A percentile compares a stretch with the other conserved stretches of the same genome.
Evolutionary conservation across 2,888 invertebrate species (phyloP).

Genomic region (Horisme vitalbata): DNA sequence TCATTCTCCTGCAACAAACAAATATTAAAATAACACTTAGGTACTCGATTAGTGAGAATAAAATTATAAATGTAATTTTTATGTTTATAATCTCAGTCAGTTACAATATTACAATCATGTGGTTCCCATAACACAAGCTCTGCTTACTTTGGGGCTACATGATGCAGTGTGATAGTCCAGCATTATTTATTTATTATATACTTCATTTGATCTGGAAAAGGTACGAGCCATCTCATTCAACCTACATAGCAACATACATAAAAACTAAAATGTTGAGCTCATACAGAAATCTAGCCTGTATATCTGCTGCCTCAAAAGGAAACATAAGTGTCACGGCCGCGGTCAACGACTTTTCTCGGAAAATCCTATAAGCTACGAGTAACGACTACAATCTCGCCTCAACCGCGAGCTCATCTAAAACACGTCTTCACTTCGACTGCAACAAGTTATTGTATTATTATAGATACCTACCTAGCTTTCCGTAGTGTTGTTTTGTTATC

Average conservation of each 20-base stretch:
- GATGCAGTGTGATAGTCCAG: too few species aligned
- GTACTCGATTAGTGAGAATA: too few species aligned
- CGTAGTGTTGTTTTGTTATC: slow-evolving; percentile 23
- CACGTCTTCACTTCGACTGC: slow-evolving; percentile 14
- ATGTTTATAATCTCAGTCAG: too few species aligned
- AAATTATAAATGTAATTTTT: too few species aligned
- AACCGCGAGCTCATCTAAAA: slow-evolving; percentile 34
- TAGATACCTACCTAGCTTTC: too few species aligned
- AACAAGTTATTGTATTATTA: slow-evolving; percentile 22
- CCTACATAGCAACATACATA: background rate
- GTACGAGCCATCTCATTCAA: background rate
- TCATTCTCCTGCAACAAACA: slow-evolving; percentile 87
- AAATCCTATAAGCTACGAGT: slow-evolving; percentile 23
- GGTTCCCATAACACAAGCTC: too few species aligned
- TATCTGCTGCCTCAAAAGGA: slow-evolving; percentile 36
- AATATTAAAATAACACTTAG: too few species aligned
- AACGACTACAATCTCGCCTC: slow-evolving; percentile 23
- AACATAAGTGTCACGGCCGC: slow-evolving; percentile 46
- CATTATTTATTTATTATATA: too few species aligned
- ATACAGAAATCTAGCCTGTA: slow-evolving; percentile 27
- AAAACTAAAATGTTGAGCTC: slow-evolving; percentile 24
- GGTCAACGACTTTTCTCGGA: slow-evolving; percentile 44
- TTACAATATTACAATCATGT: too few species aligned
- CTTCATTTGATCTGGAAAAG: too few species aligned
- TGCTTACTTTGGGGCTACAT: too few species aligned